Percentiles rank a stretch among this genome's conserved stretches.
phyloP scores from a whole-genome alignment of 1,140 invertebrate species.

The Globodera rostochiensis region DNA sequence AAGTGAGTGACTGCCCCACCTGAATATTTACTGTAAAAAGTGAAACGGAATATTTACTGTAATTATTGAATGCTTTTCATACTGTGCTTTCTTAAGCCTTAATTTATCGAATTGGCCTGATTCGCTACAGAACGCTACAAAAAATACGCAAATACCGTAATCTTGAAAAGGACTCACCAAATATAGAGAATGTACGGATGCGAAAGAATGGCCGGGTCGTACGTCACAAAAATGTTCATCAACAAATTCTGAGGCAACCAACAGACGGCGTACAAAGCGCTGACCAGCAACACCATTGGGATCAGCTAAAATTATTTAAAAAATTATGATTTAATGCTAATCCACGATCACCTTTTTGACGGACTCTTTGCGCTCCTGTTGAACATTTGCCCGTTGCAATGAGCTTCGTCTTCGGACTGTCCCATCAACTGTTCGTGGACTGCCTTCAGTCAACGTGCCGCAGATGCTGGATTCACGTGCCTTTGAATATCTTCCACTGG shows the following conservation, averaged over 20 bases:
- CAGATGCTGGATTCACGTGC: slow-evolving; percentile 16
- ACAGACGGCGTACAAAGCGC: slow-evolving; percentile 61
- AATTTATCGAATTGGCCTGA: too few species aligned
- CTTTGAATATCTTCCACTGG: slow-evolving; percentile 9
- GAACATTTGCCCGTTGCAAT: background rate
- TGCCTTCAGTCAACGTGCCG: slow-evolving; percentile 17
- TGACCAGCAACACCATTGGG: slow-evolving; percentile 63
- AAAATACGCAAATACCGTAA: slow-evolving; percentile 17
- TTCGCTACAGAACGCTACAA: background rate
- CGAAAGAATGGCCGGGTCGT: slow-evolving; percentile 56
- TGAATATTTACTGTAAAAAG: slow-evolving; percentile 21
- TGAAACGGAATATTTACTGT: background rate
- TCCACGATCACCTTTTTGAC: slow-evolving; percentile 52
- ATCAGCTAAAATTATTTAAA: slow-evolving; percentile 54
- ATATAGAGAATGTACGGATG: slow-evolving; percentile 63
- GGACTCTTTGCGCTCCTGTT: slow-evolving; percentile 55
- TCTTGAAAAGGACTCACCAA: slow-evolving; percentile 45
- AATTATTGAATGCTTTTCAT: background rate
- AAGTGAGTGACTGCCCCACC: slow-evolving; percentile 59
- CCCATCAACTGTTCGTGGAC: background rate
- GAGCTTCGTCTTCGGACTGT: slow-evolving; percentile 6
- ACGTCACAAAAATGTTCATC: slow-evolving; percentile 63
- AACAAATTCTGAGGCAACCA: slow-evolving; percentile 65
- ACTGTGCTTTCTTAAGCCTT: too few species aligned
- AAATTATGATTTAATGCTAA: background rate